phyloP scores from a whole-genome alignment of 2,888 invertebrate genomes.

The Steinernema scapterisci region DNA sequence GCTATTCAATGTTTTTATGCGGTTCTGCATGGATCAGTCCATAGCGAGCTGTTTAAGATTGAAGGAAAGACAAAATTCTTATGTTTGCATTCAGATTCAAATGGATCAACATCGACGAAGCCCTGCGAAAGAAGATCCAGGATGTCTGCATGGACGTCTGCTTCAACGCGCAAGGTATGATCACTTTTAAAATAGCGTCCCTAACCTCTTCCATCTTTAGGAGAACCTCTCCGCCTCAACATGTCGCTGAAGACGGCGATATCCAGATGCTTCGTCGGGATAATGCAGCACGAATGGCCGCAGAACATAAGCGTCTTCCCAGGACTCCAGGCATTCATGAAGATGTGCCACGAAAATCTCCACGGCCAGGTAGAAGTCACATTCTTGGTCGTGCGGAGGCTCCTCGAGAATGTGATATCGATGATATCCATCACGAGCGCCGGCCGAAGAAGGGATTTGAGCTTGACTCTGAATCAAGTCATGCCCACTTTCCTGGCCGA shows the following conservation, averaged over 20 bases:
- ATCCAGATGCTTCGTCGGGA: constrained; percentile 10
- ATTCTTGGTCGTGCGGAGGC: background rate
- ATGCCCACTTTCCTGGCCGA: constrained; percentile 1
- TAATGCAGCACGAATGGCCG: constrained; percentile 18
- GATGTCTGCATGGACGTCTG: background rate
- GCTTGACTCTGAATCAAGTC: background rate
- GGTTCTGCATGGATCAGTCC: too few relatives aligned
- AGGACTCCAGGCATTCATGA: background rate
- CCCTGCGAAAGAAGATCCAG: background rate
- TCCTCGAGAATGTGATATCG: constrained; percentile 6
- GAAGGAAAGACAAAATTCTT: background rate
- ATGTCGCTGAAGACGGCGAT: constrained; percentile 12
- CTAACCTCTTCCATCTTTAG: background rate
- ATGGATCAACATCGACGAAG: background rate
- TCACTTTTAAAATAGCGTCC: background rate
- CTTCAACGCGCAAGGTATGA: background rate
- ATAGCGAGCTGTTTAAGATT: too few relatives aligned
- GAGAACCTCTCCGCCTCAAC: background rate
- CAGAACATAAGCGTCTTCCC: background rate
- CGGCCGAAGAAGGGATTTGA: background rate
- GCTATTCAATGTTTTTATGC: too few relatives aligned
- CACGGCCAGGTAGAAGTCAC: constrained; percentile 4
- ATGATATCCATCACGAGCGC: background rate
- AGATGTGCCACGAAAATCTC: background rate
- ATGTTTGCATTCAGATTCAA: background rate